These are phyloP conservation scores for Sebastes fasciatus DNA, from an alignment of 2,113 vertebrate genomes.

Conservation along the genomic window DNA sequence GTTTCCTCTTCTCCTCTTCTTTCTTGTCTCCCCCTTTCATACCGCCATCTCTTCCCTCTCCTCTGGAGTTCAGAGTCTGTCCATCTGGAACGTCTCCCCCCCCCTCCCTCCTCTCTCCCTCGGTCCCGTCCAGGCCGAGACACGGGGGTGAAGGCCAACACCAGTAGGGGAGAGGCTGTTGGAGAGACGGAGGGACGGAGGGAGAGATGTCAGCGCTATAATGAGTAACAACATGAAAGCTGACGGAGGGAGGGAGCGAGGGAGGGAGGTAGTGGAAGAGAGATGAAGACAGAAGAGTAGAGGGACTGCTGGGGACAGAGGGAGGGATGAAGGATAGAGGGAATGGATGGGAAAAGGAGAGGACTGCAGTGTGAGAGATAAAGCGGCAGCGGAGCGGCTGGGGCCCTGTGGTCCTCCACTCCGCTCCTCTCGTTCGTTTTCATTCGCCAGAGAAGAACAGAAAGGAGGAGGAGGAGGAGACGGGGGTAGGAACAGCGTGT, in stretches of 20 bases:
- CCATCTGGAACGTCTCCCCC: conserved; percentile 67
- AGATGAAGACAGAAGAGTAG: conserved; percentile 68
- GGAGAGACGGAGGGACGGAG: conserved; percentile 60
- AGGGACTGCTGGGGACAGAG: conserved; percentile 72
- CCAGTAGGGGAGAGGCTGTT: conserved; percentile 71
- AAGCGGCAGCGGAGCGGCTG: conserved; percentile 63
- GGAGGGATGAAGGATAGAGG: conserved; percentile 66
- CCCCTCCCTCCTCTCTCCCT: conserved; percentile 36
- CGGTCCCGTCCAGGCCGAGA: conserved; percentile 74
- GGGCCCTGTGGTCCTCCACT: conserved; percentile 64
- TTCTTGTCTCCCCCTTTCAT: conserved; percentile 50
- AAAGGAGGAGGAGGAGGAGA: conserved; percentile 57
- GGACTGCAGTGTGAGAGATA: conserved; percentile 73
- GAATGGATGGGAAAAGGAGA: conserved; percentile 64
- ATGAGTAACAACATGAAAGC: conserved; percentile 84
- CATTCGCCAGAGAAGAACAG: conserved; percentile 69
- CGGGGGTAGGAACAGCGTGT: conserved; percentile 65
- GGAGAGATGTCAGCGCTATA: conserved; percentile 72
- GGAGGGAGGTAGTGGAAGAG: conserved; percentile 59
- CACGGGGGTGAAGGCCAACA: conserved; percentile 79
- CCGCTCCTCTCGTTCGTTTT: conserved; percentile 63
- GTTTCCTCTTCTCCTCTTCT: conserved; percentile 19
- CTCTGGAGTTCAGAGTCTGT: conserved; percentile 80
- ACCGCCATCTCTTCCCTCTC: conserved; percentile 51
- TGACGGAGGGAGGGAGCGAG: conserved; percentile 62